These are phyloP conservation scores for Drosophila littoralis DNA, from an alignment of 1,140 invertebrate genomes.

Conservation along the genomic window DNA sequence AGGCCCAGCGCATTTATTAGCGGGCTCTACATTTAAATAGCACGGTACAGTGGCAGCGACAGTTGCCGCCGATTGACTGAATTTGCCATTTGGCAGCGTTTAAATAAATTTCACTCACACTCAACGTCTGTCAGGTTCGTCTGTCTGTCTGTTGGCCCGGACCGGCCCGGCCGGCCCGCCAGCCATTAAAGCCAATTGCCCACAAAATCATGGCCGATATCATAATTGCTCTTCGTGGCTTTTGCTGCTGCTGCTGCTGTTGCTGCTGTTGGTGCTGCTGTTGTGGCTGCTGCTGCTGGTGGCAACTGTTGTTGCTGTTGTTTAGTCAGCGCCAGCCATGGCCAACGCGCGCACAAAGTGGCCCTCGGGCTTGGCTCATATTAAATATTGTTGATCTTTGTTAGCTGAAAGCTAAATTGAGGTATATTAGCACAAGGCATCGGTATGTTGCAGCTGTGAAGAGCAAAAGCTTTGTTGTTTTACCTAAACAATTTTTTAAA, in stretches of 20 bases:
- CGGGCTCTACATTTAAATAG: slow-evolving; percentile 52
- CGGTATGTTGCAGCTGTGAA: not conserved
- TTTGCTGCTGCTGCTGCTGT: slow-evolving; percentile 42
- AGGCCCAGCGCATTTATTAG: slow-evolving; percentile 52
- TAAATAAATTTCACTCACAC: slow-evolving; percentile 74
- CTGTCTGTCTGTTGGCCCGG: slow-evolving; percentile 42
- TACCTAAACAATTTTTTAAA: no score
- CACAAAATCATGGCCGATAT: slow-evolving; percentile 82
- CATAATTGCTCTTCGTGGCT: slow-evolving; percentile 81
- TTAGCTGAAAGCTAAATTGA: slow-evolving; percentile 25
- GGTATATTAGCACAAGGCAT: slow-evolving; percentile 15
- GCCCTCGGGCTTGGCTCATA: slow-evolving; percentile 58
- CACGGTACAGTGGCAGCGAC: slow-evolving; percentile 42
- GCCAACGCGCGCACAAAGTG: slow-evolving; percentile 49
- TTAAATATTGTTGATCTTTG: slow-evolving; percentile 73
- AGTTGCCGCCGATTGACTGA: slow-evolving; percentile 63
- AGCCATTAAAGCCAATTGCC: slow-evolving; percentile 81
- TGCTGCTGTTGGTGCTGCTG: slow-evolving; percentile 20
- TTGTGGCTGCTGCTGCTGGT: slow-evolving; percentile 10
- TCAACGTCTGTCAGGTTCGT: slow-evolving; percentile 14
- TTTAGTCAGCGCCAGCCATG: slow-evolving; percentile 73
- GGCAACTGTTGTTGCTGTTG: slow-evolving; percentile 37
- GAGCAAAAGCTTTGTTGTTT: not conserved
- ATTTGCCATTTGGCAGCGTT: slow-evolving; percentile 76
- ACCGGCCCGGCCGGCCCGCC: not conserved